phyloP scores from a whole-genome alignment of 1,140 invertebrate genomes.

The Aphidius gifuensis region DNA sequence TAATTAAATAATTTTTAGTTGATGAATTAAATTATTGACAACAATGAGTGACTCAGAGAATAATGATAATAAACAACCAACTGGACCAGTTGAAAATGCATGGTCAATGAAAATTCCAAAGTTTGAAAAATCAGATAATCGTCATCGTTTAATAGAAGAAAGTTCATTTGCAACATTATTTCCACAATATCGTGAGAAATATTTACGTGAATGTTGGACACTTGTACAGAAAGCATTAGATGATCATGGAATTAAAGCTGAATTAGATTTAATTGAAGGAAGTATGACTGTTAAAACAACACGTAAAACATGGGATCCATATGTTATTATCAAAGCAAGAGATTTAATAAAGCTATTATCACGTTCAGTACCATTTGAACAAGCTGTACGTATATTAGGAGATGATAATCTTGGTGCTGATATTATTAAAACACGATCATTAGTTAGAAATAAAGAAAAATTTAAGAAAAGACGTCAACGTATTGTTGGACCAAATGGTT shows the following conservation, averaged over 20 bases:
- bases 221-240: conserved; percentile 83
- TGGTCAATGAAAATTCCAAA: conserved; percentile 87
- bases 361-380: conserved; percentile 95
- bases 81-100: conserved; percentile 73
- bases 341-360: conserved; percentile 95
- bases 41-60: conserved; percentile 43
- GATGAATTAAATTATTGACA: too few species aligned
- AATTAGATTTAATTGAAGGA: conserved; percentile 93
- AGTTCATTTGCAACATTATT: conserved; percentile 80
- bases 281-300: conserved; percentile 94
- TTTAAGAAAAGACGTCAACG: conserved; percentile 95
- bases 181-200: conserved; percentile 94
- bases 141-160: conserved; percentile 71
- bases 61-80: conserved; percentile 36
- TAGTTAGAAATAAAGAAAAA: conserved; percentile 89
- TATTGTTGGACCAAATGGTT: conserved; percentile 94
- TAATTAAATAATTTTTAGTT: too few species aligned
- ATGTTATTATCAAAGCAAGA: conserved; percentile 93
- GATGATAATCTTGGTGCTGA: conserved; percentile 91
- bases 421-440: conserved; percentile 93
- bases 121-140: conserved; percentile 90
- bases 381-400: conserved; percentile 79
- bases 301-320: conserved; percentile 98
- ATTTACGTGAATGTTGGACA: conserved; percentile 94
- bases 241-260: conserved; percentile 79